phyloP scores from a whole-genome alignment of 2,113 vertebrate genomes.

The Naja naja region DNA sequence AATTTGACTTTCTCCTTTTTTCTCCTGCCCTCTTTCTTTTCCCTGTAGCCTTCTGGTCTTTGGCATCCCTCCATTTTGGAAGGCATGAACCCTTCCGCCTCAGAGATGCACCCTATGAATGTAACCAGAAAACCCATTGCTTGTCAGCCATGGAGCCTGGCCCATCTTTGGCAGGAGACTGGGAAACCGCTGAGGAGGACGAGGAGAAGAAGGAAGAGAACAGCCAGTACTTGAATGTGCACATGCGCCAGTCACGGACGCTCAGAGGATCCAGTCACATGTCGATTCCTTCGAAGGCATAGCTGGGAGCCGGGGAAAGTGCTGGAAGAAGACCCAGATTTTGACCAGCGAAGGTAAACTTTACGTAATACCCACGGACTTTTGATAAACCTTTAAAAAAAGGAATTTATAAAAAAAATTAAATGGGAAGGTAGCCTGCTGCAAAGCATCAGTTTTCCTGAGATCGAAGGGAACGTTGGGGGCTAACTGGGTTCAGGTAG shows the following conservation, averaged over 20 bases:
- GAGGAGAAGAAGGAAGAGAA: slow-evolving; percentile 1
- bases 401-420: neutral
- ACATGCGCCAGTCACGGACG: slow-evolving; percentile 30
- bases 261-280: slow-evolving; percentile 28
- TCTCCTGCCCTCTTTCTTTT: neutral
- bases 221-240: neutral
- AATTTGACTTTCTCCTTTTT: neutral
- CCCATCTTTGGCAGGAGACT: neutral
- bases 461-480: neutral
- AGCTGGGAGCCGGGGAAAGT: slow-evolving; percentile 79
- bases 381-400: neutral
- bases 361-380: neutral
- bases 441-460: neutral
- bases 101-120: neutral
- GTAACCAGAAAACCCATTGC: slow-evolving; percentile 31
- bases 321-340: slow-evolving; percentile 31
- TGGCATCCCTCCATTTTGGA: neutral
- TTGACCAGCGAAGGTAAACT: slow-evolving; percentile 43
- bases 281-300: slow-evolving; percentile 74
- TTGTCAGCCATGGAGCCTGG: slow-evolving; percentile 29
- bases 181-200: slow-evolving; percentile 18
- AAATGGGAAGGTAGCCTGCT: neutral
- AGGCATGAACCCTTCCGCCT: slow-evolving; percentile 20
- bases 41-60: neutral
- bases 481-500: neutral